These are phyloP conservation scores for Oopsacas minuta DNA, from an alignment of 37 sponge, comb jelly and placozoan species.

Conservation along the genomic window DNA sequence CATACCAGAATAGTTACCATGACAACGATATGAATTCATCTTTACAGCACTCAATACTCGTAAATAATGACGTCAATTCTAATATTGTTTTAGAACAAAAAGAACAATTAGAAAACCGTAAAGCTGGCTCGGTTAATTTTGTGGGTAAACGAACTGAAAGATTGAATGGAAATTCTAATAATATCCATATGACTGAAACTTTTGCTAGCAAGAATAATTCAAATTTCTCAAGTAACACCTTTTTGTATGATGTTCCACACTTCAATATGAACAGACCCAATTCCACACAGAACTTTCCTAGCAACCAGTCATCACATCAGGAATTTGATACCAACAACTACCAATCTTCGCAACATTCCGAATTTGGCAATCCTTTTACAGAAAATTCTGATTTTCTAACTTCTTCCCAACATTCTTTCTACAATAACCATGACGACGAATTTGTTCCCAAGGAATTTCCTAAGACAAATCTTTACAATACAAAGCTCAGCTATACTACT, in stretches of 20 bases:
- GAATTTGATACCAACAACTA: background rate
- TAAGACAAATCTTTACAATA: background rate
- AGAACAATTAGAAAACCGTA: background rate
- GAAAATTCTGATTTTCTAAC: background rate
- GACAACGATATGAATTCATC: conserved; percentile 9
- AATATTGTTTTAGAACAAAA: background rate
- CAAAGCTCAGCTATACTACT: background rate
- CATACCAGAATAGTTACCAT: background rate
- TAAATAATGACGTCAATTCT: background rate
- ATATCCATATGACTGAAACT: background rate
- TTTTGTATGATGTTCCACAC: background rate
- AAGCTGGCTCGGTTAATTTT: background rate
- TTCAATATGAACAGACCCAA: background rate
- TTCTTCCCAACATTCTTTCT: conserved; percentile 12
- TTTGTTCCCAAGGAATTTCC: background rate
- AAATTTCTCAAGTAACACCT: background rate
- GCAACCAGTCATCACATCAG: background rate
- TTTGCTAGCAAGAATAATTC: background rate
- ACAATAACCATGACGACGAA: background rate
- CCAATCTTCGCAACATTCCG: conserved; percentile 5
- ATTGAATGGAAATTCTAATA: background rate
- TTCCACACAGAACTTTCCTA: background rate
- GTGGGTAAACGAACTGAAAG: background rate
- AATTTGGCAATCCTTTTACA: conserved; percentile 1
- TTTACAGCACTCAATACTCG: background rate